Evolutionary conservation across 2,888 invertebrate genomes (phyloP), one percentile per base, ranked within the genome.

Genomic region (Prostheceraeus crozeri): DNA sequence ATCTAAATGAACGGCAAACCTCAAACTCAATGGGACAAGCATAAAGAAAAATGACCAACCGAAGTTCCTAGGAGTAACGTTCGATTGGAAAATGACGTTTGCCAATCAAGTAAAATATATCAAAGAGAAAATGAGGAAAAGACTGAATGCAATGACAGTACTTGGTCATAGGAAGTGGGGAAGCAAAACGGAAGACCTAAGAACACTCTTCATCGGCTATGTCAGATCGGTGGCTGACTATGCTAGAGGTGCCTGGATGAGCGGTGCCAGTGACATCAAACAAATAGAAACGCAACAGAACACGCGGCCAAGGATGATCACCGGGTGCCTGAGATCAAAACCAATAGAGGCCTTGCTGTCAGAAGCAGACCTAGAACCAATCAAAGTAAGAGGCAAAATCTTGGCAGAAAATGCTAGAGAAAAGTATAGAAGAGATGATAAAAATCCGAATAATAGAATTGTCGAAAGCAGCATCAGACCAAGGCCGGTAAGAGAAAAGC

Each of bases 221-320:
- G 48, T 48, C 10, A 48, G 48, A 48, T 19, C 48, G 11, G 48
- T 48, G 19, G 48, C 48, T 23, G 48, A 48, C 23, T 48, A 48
- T 48, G 48, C 48, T 23, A 30, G 14, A 48, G 48, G 28, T 28
- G 48, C 48, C 23, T 48, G 48, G 48, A 48, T 48, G 48, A 48
- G 27, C 11, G 48, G 27, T 19, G 23, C 23, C 11, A 48, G 48
- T 30, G 23, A 48, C 23, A 48, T 48, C 23, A 48, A 48, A 48
- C 23, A 48, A n/a, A 4, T 48, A 4, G 23, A 48, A 48, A 16
- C 4, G 28, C 4, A 25, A n/a, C 6, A 40, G 28, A 48, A 48
- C 48, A 48, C 4, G n/a, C 25, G 27, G 28, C 25, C 23, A 23
- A 48, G 48, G 23, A 48, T 48, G 8, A 48, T 48, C 19, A 48